phyloP scores from a whole-genome alignment of 2,888 invertebrate species.

The Theodoxus fluviatilis region DNA sequence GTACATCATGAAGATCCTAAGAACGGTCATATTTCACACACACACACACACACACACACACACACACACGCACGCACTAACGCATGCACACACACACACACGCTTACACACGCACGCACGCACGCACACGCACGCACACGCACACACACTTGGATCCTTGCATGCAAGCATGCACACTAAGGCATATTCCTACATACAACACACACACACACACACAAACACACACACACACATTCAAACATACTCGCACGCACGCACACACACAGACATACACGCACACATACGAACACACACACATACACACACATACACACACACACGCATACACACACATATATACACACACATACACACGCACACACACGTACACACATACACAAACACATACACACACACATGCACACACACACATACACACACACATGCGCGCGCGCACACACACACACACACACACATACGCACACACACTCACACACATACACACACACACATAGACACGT shows the following conservation, averaged over 20 bases:
- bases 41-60: no score
- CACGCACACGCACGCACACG: constrained; percentile 13
- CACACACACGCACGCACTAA: no score
- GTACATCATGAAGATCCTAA: no score
- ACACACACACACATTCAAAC: no score
- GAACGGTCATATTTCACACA: not conserved
- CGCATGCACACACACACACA: no score
- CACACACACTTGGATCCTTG: not conserved
- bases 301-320: constrained; percentile 14
- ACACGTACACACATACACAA: not conserved
- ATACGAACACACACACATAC: constrained; percentile 7
- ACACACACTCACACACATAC: constrained; percentile 10
- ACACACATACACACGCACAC: not conserved
- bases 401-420: not conserved
- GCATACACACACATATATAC: not conserved
- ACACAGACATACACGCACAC: no score
- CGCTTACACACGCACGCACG: constrained; percentile 11
- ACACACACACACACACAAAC: not conserved
- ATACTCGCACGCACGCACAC: no score
- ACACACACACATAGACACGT: constrained; percentile 9
- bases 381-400: not conserved
- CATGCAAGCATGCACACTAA: not conserved
- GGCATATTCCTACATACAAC: not conserved
- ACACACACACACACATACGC: no score
- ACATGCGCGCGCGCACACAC: no score